Base-by-base conservation (phyloP, 92 coral and sea anemone species). In the Epizoanthus scotinus region DNA sequence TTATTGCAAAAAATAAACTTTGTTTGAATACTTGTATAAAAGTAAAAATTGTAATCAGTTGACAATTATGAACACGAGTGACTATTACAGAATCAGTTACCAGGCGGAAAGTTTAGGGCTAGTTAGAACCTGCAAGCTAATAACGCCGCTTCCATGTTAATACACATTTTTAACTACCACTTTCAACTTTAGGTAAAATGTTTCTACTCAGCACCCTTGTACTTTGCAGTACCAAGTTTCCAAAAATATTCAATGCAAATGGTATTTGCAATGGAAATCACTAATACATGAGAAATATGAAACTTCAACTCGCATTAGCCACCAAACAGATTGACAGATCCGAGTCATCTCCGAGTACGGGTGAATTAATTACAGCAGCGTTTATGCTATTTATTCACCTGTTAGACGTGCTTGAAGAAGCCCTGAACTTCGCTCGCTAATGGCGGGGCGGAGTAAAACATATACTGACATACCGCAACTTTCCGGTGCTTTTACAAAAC, bases 401-500 rank as follows among this genome's bases (percentile, higher is more conserved):
- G 81, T 22, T 54, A 58, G 24, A 6, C 25, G 5, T 34, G 53
- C 36, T 31, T 56, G 70, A 31, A 64, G 36, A 27, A 38, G 18
- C 70, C 19, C 28, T 64, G 44, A 24, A 20, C 24, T 10, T 13
- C 28, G 12, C 27, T 60, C 14, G 25, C 26, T 19, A 60, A 60
- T 60, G 65, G 26, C 65, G 65, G 65, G 65, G 65, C 65, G 26
- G 24, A 13, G 26, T 64, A 64, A 38, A n/a, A 59, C 69, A 19
- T 24, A 54, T 36, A 14, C n/a, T 58, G 31, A 36, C 67, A n/a
- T 13, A 5, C 61, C 55, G 54, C 38, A 26, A 75, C 26, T 60
- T 75, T 75, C 67, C 81, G 81, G 55, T 36, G 4, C 36, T 73
- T 20, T 57, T 10, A 58, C 22, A 12, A 14, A n/a, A 19, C 42